Conservation (phyloP, 2,113 vertebrate genomes). For the Rhombomys opimus region DNA sequence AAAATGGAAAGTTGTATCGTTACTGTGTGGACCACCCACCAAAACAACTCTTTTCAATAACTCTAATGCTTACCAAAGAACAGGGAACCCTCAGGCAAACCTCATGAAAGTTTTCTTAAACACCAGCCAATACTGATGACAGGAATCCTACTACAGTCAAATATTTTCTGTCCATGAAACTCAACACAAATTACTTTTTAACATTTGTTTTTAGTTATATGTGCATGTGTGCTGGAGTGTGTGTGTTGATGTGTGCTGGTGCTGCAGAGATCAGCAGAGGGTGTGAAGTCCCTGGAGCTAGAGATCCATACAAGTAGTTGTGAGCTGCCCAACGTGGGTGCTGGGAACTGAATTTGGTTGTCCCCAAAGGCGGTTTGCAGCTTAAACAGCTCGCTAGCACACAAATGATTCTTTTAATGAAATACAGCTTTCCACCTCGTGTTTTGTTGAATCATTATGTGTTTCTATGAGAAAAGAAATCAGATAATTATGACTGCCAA, state of each 20-base stretch:
- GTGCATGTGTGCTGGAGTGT: background rate
- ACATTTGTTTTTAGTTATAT: background rate
- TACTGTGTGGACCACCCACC: background rate
- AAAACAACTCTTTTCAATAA: background rate
- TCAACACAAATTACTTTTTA: background rate
- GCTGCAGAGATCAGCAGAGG: background rate
- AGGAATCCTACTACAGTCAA: background rate
- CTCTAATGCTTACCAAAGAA: conserved; percentile 16
- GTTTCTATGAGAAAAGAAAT: conserved; percentile 15
- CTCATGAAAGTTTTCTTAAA: background rate
- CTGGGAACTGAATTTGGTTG: background rate
- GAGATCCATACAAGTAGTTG: background rate
- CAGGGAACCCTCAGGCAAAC: conserved; percentile 4
- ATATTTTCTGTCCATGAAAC: conserved; percentile 1
- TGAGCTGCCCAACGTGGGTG: background rate
- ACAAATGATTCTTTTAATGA: background rate
- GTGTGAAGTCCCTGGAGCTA: background rate
- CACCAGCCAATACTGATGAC: background rate
- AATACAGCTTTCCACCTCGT: background rate
- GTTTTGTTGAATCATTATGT: background rate
- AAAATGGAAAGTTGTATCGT: background rate
- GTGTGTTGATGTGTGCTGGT: background rate
- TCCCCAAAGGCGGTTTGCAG: background rate
- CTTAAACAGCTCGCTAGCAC: background rate
- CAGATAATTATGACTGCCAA: background rate